Evolutionary conservation across 2,113 vertebrate genomes (phyloP).

Genomic region (Nothocercus julius): DNA sequence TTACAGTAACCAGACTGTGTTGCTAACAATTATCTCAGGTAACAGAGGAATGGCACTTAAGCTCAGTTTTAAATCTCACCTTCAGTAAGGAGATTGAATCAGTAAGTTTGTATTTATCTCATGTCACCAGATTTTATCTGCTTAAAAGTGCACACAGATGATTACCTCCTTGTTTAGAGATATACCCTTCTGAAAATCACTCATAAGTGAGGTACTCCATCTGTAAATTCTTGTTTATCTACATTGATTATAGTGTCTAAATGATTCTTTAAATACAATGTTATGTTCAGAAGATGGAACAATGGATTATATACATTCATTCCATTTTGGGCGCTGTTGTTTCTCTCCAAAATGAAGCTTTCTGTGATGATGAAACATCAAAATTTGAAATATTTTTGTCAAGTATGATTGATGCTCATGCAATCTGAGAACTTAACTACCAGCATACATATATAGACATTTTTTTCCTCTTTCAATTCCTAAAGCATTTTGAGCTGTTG

Average conservation of each 20-base stretch:
- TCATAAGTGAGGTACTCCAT: not conserved
- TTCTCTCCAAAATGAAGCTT: not conserved
- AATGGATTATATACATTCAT: not conserved
- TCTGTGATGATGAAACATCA: not conserved
- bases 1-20: not conserved
- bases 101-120: not conserved
- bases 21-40: not conserved
- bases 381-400: not conserved
- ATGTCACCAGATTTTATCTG: not conserved
- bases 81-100: not conserved
- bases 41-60: not conserved
- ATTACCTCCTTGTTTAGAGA: not conserved
- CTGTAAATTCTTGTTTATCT: not conserved
- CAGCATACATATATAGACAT: not conserved
- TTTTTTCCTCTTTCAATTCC: not conserved
- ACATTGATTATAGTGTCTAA: not conserved
- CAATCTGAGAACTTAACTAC: not conserved
- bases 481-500: not conserved
- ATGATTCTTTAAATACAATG: not conserved
- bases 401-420: not conserved
- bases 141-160: not conserved
- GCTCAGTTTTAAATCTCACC: not conserved
- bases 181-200: not conserved
- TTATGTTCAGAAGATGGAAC: not conserved
- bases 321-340: not conserved